Percentiles rank a stretch among this genome's conserved stretches.
Conservation (phyloP, 2,888 invertebrate species). For the Trichogramma evanescens region DNA sequence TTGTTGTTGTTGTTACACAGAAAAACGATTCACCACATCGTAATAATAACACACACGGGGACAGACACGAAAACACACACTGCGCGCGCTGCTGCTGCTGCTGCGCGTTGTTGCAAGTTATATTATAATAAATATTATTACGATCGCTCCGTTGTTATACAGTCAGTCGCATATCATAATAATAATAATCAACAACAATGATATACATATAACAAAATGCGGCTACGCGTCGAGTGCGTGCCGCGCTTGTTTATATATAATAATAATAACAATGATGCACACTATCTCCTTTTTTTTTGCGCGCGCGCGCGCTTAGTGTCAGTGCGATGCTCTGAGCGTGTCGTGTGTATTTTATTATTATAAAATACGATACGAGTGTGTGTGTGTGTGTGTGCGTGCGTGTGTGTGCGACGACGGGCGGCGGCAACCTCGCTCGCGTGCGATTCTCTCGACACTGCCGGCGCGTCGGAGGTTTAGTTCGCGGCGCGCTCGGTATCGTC, state of each 20-base stretch:
- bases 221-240: neutral
- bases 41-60: too few relatives aligned
- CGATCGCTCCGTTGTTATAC: too few relatives aligned
- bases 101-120: too few relatives aligned
- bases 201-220: neutral
- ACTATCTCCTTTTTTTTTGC: constrained; percentile 38
- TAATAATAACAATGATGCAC: too few relatives aligned
- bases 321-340: neutral
- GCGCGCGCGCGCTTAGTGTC: constrained; percentile 39
- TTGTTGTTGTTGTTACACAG: neutral
- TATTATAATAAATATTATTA: too few relatives aligned
- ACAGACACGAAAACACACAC: too few relatives aligned
- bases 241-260: neutral
- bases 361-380: too few relatives aligned
- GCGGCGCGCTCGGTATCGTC: constrained; percentile 32
- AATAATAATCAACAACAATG: too few relatives aligned
- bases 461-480: too few relatives aligned
- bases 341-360: too few relatives aligned
- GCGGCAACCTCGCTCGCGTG: constrained; percentile 36
- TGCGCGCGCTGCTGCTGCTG: too few relatives aligned
- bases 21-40: neutral
- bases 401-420: neutral
- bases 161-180: too few relatives aligned
- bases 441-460: constrained; percentile 45
- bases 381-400: neutral